Conservation (phyloP, 2,888 invertebrate genomes). For the Drosophila mayaguana region DNA sequence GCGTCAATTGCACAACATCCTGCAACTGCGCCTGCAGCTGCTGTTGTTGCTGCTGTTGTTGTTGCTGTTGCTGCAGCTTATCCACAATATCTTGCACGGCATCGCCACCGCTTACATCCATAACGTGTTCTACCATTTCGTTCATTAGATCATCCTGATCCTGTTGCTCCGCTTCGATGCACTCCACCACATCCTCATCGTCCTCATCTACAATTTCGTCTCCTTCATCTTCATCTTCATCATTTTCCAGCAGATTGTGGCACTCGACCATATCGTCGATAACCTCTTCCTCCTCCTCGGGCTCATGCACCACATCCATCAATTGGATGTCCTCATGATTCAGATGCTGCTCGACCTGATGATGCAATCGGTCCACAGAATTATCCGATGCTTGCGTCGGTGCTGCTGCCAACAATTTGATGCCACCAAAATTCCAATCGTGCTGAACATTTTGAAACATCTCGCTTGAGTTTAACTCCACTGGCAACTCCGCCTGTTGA, state of each 20-base stretch:
- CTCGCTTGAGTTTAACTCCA: slow-evolving; percentile 70
- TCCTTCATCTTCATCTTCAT: slow-evolving; percentile 60
- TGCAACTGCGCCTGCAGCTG: slow-evolving; percentile 60
- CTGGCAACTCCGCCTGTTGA: slow-evolving; percentile 29
- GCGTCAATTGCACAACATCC: slow-evolving; percentile 64
- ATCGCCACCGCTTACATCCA: slow-evolving; percentile 64
- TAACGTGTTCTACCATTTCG: slow-evolving; percentile 59
- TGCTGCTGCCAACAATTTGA: slow-evolving; percentile 66
- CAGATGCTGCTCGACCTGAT: slow-evolving; percentile 38
- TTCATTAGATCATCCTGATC: slow-evolving; percentile 56
- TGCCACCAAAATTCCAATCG: slow-evolving; percentile 84
- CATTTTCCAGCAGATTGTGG: slow-evolving; percentile 54
- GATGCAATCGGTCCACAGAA: slow-evolving; percentile 48
- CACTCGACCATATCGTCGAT: slow-evolving; percentile 68
- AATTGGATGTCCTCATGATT: slow-evolving; percentile 65
- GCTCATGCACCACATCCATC: slow-evolving; percentile 64
- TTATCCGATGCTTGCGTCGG: slow-evolving; percentile 25
- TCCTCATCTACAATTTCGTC: slow-evolving; percentile 54
- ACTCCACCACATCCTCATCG: slow-evolving; percentile 72
- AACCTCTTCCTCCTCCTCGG: slow-evolving; percentile 34
- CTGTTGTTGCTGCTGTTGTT: slow-evolving; percentile 61
- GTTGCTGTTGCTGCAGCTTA: slow-evolving; percentile 75
- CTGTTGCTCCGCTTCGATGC: slow-evolving; percentile 62
- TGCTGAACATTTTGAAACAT: slow-evolving; percentile 84
- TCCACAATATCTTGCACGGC: slow-evolving; percentile 82